These are phyloP conservation scores for Agrenia bidenticulata DNA, from an alignment of 2,888 invertebrate genomes.

Conservation along the genomic window DNA sequence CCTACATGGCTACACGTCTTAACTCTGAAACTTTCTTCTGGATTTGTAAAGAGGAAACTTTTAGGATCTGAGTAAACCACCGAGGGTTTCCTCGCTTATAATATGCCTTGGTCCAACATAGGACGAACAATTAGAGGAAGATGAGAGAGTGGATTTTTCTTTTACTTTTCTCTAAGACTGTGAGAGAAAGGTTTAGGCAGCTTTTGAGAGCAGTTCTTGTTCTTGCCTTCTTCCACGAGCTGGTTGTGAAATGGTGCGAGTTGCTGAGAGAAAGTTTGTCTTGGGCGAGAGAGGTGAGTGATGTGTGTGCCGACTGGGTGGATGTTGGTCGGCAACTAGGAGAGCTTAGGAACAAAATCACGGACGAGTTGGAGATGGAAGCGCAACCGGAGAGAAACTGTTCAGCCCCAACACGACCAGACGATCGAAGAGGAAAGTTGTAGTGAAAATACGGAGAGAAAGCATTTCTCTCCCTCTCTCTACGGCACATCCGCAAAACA, in stretches of 20 bases:
- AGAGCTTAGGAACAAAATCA: background rate
- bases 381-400: conserved; percentile 1
- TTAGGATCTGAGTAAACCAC: no score
- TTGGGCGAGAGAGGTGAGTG: background rate
- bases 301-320: conserved; percentile 34
- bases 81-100: no score
- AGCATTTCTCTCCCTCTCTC: conserved; percentile 6
- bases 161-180: background rate
- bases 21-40: no score
- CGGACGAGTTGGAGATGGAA: background rate
- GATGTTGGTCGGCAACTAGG: conserved; percentile 41
- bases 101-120: no score
- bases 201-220: no score
- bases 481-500: conserved; percentile 52
- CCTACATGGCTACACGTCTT: no score
- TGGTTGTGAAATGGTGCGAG: background rate
- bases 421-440: conserved; percentile 27
- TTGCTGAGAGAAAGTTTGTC: background rate
- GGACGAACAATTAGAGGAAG: no score
- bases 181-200: no score
- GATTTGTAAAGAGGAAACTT: no score
- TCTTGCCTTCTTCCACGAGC: no score
- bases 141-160: no score
- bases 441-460: conserved; percentile 10
- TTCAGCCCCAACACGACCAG: background rate